Percentiles rank a stretch among this genome's conserved stretches.
Evolutionary conservation across 2,888 invertebrate species (phyloP).

Genomic region (Augochlorella aurata): DNA sequence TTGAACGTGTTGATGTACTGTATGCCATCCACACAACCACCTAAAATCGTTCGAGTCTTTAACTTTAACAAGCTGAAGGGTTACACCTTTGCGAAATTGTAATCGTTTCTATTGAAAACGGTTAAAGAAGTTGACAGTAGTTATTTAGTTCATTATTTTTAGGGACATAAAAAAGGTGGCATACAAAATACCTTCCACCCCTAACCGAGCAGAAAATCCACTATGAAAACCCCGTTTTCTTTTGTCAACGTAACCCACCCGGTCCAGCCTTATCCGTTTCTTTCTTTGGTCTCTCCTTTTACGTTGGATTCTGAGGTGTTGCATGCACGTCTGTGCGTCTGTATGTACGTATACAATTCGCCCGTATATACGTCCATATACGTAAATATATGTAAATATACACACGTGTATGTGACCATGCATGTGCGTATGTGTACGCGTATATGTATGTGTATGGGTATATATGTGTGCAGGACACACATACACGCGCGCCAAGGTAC

Average conservation of each 20-base stretch:
- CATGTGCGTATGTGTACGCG: slow-evolving; percentile 43
- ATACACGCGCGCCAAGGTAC: slow-evolving; percentile 56
- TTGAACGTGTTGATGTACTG: slow-evolving; percentile 4
- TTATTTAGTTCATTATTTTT: neutral
- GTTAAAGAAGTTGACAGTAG: neutral
- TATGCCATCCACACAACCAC: neutral
- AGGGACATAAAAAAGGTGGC: neutral
- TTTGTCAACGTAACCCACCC: neutral
- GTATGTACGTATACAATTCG: slow-evolving; percentile 48
- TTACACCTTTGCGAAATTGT: no score
- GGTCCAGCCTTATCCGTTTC: neutral
- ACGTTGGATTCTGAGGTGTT: slow-evolving; percentile 52
- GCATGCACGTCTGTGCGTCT: slow-evolving; percentile 64
- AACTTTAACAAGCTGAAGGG: no score
- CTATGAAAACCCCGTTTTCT: neutral
- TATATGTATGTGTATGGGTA: slow-evolving; percentile 50
- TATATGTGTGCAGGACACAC: slow-evolving; percentile 49
- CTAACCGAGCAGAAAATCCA: neutral
- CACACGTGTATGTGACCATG: slow-evolving; percentile 45
- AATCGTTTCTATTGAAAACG: neutral
- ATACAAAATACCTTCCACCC: neutral
- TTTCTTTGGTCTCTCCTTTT: slow-evolving; percentile 15
- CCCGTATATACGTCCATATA: slow-evolving; percentile 44
- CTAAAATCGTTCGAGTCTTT: no score
- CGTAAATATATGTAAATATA: slow-evolving; percentile 48